Evolutionary conservation across 2,888 invertebrate species (phyloP).

Genomic region (Liposcelis brunnea): DNA sequence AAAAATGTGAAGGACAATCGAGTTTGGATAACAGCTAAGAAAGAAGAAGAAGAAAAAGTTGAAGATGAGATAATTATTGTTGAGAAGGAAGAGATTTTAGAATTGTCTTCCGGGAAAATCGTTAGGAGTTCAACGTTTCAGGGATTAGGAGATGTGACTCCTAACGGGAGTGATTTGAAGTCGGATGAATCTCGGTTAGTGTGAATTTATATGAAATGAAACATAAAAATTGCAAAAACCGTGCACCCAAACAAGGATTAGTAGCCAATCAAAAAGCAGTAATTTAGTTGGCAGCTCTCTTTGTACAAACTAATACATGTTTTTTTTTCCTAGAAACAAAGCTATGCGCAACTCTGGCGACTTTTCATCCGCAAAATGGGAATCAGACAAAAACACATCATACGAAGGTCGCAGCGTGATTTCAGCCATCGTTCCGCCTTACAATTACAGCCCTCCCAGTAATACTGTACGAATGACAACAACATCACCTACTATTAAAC

Average conservation of each 20-base stretch:
- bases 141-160: background rate
- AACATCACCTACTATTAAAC: too few species aligned
- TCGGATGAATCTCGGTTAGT: too few species aligned
- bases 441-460: conserved; percentile 1
- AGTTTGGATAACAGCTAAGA: conserved; percentile 35
- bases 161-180: too few species aligned
- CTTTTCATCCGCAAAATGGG: conserved; percentile 1
- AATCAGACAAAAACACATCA: too few species aligned
- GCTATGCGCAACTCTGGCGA: background rate
- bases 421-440: conserved; percentile 4
- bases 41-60: background rate
- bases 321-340: background rate
- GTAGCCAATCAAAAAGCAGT: too few species aligned
- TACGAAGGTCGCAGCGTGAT: background rate
- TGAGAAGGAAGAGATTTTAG: conserved; percentile 4
- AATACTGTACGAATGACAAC: too few species aligned
- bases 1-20: conserved; percentile 37
- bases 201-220: too few species aligned
- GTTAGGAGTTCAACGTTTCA: conserved; percentile 6
- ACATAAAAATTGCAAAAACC: too few species aligned
- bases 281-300: too few species aligned
- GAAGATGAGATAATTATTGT: background rate
- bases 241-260: too few species aligned
- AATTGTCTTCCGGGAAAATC: conserved; percentile 5
- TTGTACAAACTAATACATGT: too few species aligned